These are phyloP conservation scores for Limenitis camilla DNA, from an alignment of 2,888 invertebrate species.

Conservation along the genomic window DNA sequence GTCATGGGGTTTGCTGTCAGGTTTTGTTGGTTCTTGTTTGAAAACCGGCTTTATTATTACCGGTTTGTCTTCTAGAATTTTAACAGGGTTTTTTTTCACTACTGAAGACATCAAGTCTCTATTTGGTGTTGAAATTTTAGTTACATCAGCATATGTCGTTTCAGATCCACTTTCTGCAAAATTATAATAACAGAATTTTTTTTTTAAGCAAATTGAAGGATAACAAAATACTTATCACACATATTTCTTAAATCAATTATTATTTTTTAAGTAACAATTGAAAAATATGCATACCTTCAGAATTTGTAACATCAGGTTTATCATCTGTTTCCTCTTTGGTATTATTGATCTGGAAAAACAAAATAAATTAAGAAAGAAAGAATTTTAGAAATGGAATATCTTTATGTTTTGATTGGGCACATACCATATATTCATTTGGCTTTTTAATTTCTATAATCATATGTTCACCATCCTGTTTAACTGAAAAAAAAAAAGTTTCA, in stretches of 20 bases:
- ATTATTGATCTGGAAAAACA: slow-evolving; percentile 16
- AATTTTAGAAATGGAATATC: background rate
- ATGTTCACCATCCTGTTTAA: slow-evolving; percentile 57
- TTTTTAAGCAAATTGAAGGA: background rate
- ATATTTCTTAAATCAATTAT: too few relatives aligned
- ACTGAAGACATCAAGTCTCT: slow-evolving; percentile 23
- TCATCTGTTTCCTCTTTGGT: slow-evolving; percentile 8
- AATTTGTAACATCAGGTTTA: slow-evolving; percentile 17
- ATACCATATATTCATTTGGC: slow-evolving; percentile 53
- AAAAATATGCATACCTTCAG: slow-evolving; percentile 27
- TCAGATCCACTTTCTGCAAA: slow-evolving; percentile 47
- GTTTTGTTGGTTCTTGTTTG: background rate
- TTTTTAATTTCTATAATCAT: slow-evolving; percentile 67
- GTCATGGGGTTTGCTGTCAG: slow-evolving; percentile 12
- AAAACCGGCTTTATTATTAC: background rate
- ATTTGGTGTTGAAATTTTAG: slow-evolving; percentile 35
- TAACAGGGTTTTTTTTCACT: slow-evolving; percentile 26
- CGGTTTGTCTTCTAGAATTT: slow-evolving; percentile 11
- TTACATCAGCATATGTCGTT: slow-evolving; percentile 36
- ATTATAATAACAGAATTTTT: background rate
- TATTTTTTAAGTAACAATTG: too few relatives aligned
- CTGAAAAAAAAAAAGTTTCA: slow-evolving; percentile 36
- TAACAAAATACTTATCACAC: too few relatives aligned
- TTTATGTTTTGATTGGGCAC: slow-evolving; percentile 17
- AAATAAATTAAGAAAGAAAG: background rate